Conservation (phyloP, 2,797 vertebrate genomes). For the Rhinichthys osculus region DNA sequence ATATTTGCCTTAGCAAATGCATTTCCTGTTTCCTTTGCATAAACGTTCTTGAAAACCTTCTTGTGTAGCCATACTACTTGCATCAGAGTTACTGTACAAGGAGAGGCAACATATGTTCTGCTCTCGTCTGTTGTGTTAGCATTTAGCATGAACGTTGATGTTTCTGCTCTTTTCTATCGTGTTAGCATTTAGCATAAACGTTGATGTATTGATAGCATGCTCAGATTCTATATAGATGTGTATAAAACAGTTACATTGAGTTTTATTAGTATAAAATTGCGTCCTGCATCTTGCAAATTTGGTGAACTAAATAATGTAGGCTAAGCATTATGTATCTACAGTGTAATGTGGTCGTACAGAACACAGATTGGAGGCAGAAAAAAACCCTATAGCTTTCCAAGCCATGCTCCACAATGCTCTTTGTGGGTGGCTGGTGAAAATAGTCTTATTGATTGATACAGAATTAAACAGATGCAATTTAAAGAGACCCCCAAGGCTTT, state of each 20-base stretch:
- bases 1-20: constrained; percentile 20
- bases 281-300: background rate
- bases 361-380: background rate
- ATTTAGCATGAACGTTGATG: background rate
- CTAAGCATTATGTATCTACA: background rate
- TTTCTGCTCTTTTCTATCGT: background rate
- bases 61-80: background rate
- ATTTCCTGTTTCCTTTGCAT: background rate
- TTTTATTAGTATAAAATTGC: background rate
- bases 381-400: constrained; percentile 14
- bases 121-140: background rate
- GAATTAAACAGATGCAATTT: constrained; percentile 15
- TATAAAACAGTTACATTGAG: background rate
- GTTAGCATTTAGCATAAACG: background rate
- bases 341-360: background rate
- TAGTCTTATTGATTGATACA: constrained; percentile 42
- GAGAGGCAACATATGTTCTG: background rate
- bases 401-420: background rate
- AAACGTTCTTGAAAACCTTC: background rate
- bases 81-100: background rate
- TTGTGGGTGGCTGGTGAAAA: constrained; percentile 34
- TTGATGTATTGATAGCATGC: background rate
- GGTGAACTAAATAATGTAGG: background rate
- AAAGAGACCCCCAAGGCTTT: constrained; percentile 24
- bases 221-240: background rate